Evolutionary conservation across 2,888 invertebrate genomes (phyloP).

Genomic region (Megalurothrips usitatus): DNA sequence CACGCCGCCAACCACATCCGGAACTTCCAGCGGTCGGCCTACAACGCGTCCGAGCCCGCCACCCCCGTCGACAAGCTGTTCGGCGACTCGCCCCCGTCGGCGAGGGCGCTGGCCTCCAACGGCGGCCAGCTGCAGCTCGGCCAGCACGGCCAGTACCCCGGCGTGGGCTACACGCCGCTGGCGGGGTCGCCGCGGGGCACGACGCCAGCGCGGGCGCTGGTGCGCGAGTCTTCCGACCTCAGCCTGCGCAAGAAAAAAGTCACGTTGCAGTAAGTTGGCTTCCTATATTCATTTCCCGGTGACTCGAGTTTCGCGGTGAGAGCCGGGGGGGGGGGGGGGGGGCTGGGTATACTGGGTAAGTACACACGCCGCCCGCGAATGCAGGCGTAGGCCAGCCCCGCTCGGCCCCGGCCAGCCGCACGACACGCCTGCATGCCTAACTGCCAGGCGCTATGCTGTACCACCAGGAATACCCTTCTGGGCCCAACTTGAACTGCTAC

Average conservation of each 20-base stretch:
- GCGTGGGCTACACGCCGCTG: background rate
- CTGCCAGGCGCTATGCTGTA: background rate
- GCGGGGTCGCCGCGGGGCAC: background rate
- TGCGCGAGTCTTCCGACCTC: constrained; percentile 67
- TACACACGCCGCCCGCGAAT: background rate
- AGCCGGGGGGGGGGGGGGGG: too few species aligned
- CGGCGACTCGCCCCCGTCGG: constrained; percentile 48
- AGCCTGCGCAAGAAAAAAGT: constrained; percentile 79
- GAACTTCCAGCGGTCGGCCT: constrained; percentile 40
- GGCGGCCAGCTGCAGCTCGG: constrained; percentile 40
- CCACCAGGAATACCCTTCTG: background rate
- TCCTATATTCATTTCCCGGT: too few species aligned
- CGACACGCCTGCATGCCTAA: background rate
- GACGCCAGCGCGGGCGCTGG: background rate
- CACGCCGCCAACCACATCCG: constrained; percentile 39
- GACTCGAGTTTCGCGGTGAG: too few species aligned
- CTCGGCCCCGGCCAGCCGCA: too few species aligned
- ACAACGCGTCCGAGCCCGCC: constrained; percentile 11
- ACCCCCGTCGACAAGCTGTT: constrained; percentile 68
- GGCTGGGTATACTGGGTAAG: too few species aligned
- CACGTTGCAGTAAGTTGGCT: constrained; percentile 63
- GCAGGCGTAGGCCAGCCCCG: background rate
- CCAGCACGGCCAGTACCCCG: constrained; percentile 40
- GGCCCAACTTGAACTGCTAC: background rate
- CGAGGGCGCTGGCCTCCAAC: background rate